Evolutionary conservation across 2,113 vertebrate genomes (phyloP).

Genomic region (Neogobius melanostomus): DNA sequence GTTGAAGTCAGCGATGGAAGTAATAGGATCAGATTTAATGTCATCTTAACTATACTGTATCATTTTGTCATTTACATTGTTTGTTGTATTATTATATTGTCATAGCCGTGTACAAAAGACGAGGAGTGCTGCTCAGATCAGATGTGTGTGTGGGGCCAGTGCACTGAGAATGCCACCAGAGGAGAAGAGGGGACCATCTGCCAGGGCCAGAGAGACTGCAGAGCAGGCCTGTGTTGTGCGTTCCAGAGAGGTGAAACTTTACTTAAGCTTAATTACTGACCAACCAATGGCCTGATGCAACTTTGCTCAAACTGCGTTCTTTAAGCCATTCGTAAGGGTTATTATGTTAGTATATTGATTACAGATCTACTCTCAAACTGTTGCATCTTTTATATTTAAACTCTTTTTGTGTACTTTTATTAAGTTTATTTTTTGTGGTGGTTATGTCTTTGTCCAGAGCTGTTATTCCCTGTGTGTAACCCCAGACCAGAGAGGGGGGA

Average conservation of each 20-base stretch:
- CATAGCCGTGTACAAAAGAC: conserved; percentile 85
- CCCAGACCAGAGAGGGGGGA: conserved; percentile 81
- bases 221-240: conserved; percentile 84
- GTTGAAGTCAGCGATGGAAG: no score
- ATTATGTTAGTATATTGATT: no score
- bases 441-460: conserved; percentile 67
- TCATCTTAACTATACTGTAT: no score
- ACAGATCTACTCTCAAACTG: background rate
- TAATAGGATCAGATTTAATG: no score
- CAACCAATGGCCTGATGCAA: no score
- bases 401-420: background rate
- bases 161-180: conserved; percentile 65
- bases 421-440: background rate
- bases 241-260: conserved; percentile 82
- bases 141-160: conserved; percentile 90
- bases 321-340: no score
- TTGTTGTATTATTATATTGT: conserved; percentile 16
- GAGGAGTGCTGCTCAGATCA: conserved; percentile 88
- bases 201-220: conserved; percentile 89
- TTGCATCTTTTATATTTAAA: background rate
- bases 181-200: conserved; percentile 91
- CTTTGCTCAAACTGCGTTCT: no score
- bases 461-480: conserved; percentile 91
- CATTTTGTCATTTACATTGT: no score
- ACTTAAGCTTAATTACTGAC: background rate